Evolutionary conservation across 2,888 invertebrate species (phyloP), one percentile per base, ranked within the genome.

Genomic region (Rotaria socialis): DNA sequence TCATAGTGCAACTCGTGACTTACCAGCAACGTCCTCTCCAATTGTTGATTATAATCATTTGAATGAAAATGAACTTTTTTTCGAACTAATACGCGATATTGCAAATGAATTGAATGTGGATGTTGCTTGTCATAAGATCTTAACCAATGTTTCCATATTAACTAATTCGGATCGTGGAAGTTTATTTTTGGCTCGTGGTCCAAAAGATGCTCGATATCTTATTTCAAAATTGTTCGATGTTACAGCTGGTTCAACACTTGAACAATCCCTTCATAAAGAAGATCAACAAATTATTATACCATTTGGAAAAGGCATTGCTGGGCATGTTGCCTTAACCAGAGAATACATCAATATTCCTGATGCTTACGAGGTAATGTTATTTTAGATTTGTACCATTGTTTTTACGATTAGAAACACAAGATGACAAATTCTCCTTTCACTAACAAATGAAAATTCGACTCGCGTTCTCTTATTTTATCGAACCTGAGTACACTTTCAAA

Each of bases 81-180:
- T 97, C 95, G 96, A 97, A 92, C 93, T 97, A 89, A 96, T 97
- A 90, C 94, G 96, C 88, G 97, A 97, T 92, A 96, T 97, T 88
- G 95, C 96, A 88, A 96, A 96, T 91, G 97, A 97, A 92, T 92
- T 97, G 90, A 96, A 97, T 91, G 96, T 97, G 89, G 95, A 96
- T 91, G 94, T 95, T 24, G 93, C 97, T 85, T 97, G 96, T 91
- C 96, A 97, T 92, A 97, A 97, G 93, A 97, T 97, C 90, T 93
- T 97, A 88, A 95, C 95, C 88, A 97, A 97, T 92, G 96, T 97
- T n/a, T 95, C 95, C 88, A 92, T 96, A 88, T 93, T 97, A 88
- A 96, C 96, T 41, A 94, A 95, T 89, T 96, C 96, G 47, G 96
- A 97, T 91, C 87, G 90, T 5, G 96, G 96, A 85, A 96, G 96